Evolutionary conservation across 2,113 vertebrate genomes (phyloP).

Genomic region (Ageneiosus marmoratus): DNA sequence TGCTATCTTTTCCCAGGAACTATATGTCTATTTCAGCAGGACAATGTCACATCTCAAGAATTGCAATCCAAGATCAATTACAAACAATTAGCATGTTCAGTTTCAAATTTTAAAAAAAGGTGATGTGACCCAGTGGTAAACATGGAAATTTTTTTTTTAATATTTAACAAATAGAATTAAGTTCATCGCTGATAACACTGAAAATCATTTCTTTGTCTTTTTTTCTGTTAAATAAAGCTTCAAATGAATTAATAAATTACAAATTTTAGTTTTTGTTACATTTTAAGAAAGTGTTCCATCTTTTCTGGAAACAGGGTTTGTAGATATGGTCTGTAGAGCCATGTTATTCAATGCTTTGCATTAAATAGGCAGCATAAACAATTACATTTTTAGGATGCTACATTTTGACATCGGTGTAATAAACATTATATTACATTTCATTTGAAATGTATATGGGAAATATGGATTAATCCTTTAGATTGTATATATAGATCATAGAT

Average conservation of each 20-base stretch:
- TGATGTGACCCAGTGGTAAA: no score
- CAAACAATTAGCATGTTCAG: no score
- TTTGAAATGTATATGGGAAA: not conserved
- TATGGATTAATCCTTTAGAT: not conserved
- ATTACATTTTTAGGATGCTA: not conserved
- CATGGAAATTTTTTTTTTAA: no score
- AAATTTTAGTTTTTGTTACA: no score
- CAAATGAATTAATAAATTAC: not conserved
- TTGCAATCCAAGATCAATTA: no score
- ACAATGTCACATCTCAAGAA: no score
- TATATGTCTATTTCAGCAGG: no score
- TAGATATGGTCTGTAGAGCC: slow-evolving; percentile 21
- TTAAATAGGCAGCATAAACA: not conserved
- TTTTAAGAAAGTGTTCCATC: no score
- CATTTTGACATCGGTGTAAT: not conserved
- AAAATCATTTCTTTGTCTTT: not conserved
- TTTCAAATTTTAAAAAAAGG: no score
- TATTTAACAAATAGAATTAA: no score
- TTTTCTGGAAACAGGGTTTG: not conserved
- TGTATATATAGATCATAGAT: not conserved
- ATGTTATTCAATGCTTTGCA: slow-evolving; percentile 12
- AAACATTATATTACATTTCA: slow-evolving; percentile 12
- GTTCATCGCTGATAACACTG: no score
- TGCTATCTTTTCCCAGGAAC: no score
- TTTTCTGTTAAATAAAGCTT: not conserved